These are phyloP conservation scores for Drosophila subquinaria DNA, from an alignment of 2,888 invertebrate species.

Conservation along the genomic window DNA sequence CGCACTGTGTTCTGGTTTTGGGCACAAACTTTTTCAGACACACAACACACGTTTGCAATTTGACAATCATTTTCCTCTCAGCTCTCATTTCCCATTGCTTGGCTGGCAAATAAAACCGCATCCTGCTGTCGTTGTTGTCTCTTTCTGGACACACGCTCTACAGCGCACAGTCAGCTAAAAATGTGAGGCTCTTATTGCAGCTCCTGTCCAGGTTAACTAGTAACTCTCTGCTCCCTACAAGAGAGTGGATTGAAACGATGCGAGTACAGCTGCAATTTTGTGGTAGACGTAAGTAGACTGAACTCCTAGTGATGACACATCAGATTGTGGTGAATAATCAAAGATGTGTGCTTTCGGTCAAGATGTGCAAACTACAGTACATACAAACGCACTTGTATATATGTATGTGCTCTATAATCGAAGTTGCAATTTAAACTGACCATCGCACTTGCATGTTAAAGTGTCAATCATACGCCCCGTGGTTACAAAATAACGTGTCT, in stretches of 20 bases:
- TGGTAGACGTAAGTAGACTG: constrained; percentile 16
- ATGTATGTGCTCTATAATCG: neutral
- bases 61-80: constrained; percentile 1
- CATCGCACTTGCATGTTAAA: neutral
- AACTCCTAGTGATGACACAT: constrained; percentile 11
- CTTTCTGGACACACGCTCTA: constrained; percentile 20
- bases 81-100: neutral
- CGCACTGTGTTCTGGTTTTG: constrained; percentile 26
- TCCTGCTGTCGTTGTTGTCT: constrained; percentile 8
- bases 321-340: constrained; percentile 2
- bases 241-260: neutral
- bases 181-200: constrained; percentile 14
- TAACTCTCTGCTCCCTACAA: neutral
- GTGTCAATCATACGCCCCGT: constrained; percentile 34
- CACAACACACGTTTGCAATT: constrained; percentile 31
- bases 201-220: constrained; percentile 6
- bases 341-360: constrained; percentile 5
- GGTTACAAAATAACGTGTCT: neutral
- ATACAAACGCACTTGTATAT: too few relatives aligned
- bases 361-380: constrained; percentile 17
- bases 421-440: neutral
- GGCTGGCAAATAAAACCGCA: constrained; percentile 30
- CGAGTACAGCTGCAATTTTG: constrained; percentile 1
- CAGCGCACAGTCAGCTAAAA: constrained; percentile 40
- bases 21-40: constrained; percentile 25